These are phyloP conservation scores for Halisarca cf. caerulea DNA, from an alignment of 37 sponge, comb jelly and placozoan genomes.

Conservation along the genomic window DNA sequence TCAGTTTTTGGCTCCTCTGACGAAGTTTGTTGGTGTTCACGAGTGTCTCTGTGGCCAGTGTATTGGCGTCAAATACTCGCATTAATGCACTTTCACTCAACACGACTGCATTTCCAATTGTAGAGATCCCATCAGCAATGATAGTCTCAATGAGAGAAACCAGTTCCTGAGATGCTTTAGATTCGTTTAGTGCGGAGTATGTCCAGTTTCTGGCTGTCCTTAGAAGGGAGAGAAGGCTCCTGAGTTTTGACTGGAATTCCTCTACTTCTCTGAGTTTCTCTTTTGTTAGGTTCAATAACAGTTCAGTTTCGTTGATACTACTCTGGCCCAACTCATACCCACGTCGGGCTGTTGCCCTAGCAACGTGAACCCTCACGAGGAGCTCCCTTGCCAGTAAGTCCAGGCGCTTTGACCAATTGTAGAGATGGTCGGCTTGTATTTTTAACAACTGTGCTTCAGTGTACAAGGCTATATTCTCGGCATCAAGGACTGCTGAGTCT, in stretches of 20 bases:
- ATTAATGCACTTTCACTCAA: not conserved
- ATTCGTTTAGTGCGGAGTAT: not conserved
- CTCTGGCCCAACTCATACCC: constrained; percentile 5
- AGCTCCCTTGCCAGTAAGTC: constrained; percentile 17
- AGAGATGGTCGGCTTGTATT: not conserved
- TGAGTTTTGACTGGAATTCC: not conserved
- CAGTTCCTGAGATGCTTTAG: not conserved
- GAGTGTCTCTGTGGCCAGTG: not conserved
- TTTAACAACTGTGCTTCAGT: not conserved
- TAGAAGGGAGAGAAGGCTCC: not conserved
- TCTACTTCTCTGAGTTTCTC: not conserved
- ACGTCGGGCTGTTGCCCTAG: constrained; percentile 15
- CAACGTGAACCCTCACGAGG: not conserved
- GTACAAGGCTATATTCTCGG: not conserved
- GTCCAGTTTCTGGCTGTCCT: not conserved
- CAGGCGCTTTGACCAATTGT: constrained; percentile 4
- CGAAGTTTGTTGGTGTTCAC: not conserved
- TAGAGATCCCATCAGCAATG: not conserved
- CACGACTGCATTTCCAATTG: not conserved
- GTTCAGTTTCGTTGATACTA: not conserved
- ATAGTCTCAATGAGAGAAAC: not conserved
- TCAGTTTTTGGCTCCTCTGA: not conserved
- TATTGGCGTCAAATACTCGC: not conserved
- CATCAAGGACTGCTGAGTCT: not conserved
- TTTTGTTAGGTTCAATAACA: constrained; percentile 12